phyloP scores from a whole-genome alignment of 2,888 invertebrate species.

The Mesopsocus fuscifrons region DNA sequence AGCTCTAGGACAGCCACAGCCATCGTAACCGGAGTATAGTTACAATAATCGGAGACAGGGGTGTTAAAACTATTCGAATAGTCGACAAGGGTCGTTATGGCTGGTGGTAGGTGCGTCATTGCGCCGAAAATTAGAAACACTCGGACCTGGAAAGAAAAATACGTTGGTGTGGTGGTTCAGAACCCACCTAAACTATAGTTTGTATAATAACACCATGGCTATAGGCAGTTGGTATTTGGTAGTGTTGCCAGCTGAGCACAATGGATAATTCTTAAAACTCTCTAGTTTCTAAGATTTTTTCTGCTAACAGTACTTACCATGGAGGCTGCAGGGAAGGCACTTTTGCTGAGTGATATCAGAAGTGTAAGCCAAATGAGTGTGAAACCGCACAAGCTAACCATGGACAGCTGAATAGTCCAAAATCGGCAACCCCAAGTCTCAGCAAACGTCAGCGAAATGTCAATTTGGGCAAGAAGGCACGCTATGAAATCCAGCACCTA shows the following conservation, averaged over 20 bases:
- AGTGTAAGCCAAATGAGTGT: background rate
- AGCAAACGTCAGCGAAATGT: background rate
- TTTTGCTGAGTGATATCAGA: background rate
- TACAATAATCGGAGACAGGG: conserved; percentile 3
- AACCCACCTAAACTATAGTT: too few relatives aligned
- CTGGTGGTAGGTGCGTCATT: background rate
- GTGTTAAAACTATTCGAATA: background rate
- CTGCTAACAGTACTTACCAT: too few relatives aligned
- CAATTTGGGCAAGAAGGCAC: background rate
- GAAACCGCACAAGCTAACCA: conserved; percentile 3
- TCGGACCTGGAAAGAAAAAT: conserved; percentile 3
- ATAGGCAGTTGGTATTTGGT: too few relatives aligned
- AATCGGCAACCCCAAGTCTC: conserved; percentile 7
- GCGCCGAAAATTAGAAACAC: conserved; percentile 1
- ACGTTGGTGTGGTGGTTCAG: too few relatives aligned
- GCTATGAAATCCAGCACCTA: background rate
- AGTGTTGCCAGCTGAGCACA: too few relatives aligned
- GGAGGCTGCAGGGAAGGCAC: background rate
- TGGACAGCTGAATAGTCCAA: conserved; percentile 6
- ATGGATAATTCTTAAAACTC: too few relatives aligned
- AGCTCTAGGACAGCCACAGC: conserved; percentile 4
- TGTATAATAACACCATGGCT: too few relatives aligned
- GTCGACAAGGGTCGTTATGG: background rate
- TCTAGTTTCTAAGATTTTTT: too few relatives aligned
- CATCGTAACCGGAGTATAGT: background rate